Evolutionary conservation across 2,888 invertebrate genomes (phyloP).

Genomic region (Torymus texanus): DNA sequence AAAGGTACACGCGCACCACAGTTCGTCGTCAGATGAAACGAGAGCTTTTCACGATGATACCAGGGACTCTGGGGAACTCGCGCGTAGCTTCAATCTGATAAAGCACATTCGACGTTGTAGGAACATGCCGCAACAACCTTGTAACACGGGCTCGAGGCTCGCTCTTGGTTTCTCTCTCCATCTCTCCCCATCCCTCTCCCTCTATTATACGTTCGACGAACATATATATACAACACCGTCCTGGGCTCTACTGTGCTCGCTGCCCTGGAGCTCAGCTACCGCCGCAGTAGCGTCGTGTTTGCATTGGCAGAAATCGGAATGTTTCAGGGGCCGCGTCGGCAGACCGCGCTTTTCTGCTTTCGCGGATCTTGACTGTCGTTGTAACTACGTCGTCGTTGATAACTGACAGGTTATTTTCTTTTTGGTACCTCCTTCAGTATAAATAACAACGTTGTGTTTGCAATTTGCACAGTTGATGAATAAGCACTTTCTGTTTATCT

Average conservation of each 20-base stretch:
- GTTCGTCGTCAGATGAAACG: neutral
- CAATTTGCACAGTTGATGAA: too few relatives aligned
- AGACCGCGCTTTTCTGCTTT: constrained; percentile 7
- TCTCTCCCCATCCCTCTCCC: too few relatives aligned
- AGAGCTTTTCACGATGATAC: constrained; percentile 27
- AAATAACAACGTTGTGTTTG: too few relatives aligned
- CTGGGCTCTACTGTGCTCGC: constrained; percentile 1
- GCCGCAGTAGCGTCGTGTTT: neutral
- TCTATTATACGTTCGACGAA: neutral
- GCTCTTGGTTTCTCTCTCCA: neutral
- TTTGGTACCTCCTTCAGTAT: too few relatives aligned
- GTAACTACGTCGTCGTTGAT: too few relatives aligned
- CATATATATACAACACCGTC: neutral
- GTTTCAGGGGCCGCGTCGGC: neutral
- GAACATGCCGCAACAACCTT: constrained; percentile 63
- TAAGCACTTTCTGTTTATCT: too few relatives aligned
- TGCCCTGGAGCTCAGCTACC: constrained; percentile 17
- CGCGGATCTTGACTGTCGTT: neutral
- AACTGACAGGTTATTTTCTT: too few relatives aligned
- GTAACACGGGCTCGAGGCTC: constrained; percentile 58
- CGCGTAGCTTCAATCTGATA: constrained; percentile 64
- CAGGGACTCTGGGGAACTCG: constrained; percentile 55
- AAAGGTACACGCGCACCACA: neutral
- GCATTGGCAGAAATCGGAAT: neutral
- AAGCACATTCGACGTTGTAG: constrained; percentile 62